phyloP scores from a whole-genome alignment of 2,797 vertebrate species.

The Pogonophryne albipinna region DNA sequence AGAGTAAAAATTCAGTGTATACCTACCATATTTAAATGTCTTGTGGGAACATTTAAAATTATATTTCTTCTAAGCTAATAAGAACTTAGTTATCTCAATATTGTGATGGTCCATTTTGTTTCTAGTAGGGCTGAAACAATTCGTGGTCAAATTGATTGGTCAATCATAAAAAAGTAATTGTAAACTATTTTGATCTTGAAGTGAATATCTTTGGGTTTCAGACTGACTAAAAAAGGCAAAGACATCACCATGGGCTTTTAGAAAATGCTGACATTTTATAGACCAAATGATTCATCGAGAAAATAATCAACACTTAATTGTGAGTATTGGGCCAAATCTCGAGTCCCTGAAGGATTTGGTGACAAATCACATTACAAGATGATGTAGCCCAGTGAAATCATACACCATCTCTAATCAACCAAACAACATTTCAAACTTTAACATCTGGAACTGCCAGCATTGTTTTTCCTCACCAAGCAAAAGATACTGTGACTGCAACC shows the following conservation, averaged over 20 bases:
- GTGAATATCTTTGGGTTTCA: too few species aligned
- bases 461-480: slow-evolving; percentile 8
- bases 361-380: not conserved
- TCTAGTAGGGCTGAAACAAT: not conserved
- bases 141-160: too few species aligned
- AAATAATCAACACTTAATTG: too few species aligned
- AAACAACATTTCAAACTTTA: slow-evolving; percentile 12
- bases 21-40: not conserved
- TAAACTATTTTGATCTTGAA: too few species aligned
- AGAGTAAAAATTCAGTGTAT: not conserved
- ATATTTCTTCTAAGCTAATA: not conserved
- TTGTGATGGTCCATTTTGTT: slow-evolving; percentile 21
- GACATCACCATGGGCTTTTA: too few species aligned
- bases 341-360: slow-evolving; percentile 1
- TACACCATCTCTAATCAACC: slow-evolving; percentile 9
- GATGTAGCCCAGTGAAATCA: slow-evolving; percentile 13
- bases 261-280: too few species aligned
- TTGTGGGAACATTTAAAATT: not conserved
- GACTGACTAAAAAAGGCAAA: too few species aligned
- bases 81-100: slow-evolving; percentile 6
- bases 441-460: slow-evolving; percentile 2
- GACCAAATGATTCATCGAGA: too few species aligned
- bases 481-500: slow-evolving; percentile 9
- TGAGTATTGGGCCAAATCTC: not conserved
- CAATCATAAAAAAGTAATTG: too few species aligned